phyloP scores from a whole-genome alignment of 2,113 vertebrate species.

The Xiphorhynchus elegans region DNA sequence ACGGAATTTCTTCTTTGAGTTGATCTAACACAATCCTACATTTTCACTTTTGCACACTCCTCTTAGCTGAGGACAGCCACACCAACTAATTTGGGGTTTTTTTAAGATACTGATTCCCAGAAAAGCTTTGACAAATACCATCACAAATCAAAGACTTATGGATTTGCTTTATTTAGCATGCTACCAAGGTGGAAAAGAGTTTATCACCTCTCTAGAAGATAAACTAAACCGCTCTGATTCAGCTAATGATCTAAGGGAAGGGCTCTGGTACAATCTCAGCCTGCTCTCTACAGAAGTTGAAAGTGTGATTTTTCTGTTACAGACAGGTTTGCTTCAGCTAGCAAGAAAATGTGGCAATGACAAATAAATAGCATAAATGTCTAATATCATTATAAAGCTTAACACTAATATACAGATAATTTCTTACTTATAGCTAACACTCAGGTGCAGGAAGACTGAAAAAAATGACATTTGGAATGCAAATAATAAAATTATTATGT shows the following conservation, averaged over 20 bases:
- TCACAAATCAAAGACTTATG: not conserved
- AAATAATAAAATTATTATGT: not conserved
- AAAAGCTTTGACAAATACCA: not conserved
- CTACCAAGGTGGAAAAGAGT: no score
- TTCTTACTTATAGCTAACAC: not conserved
- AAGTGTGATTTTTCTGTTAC: not conserved
- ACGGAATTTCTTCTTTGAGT: not conserved
- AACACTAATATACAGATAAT: not conserved
- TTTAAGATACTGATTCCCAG: not conserved
- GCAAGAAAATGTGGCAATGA: not conserved
- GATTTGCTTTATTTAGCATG: not conserved
- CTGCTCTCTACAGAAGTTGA: not conserved
- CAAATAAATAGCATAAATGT: not conserved
- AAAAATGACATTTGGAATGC: not conserved
- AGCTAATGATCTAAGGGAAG: not conserved
- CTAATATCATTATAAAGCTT: not conserved
- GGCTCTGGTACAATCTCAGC: not conserved
- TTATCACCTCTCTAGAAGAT: not conserved
- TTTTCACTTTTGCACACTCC: not conserved
- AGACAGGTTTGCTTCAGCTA: not conserved
- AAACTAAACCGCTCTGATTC: not conserved
- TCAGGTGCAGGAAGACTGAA: not conserved
- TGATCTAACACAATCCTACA: accelerated
- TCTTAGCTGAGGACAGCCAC: not conserved
- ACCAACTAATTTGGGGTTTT: not conserved